Conservation (phyloP, 2,888 invertebrate species). For the Zygogramma bicolorata region DNA sequence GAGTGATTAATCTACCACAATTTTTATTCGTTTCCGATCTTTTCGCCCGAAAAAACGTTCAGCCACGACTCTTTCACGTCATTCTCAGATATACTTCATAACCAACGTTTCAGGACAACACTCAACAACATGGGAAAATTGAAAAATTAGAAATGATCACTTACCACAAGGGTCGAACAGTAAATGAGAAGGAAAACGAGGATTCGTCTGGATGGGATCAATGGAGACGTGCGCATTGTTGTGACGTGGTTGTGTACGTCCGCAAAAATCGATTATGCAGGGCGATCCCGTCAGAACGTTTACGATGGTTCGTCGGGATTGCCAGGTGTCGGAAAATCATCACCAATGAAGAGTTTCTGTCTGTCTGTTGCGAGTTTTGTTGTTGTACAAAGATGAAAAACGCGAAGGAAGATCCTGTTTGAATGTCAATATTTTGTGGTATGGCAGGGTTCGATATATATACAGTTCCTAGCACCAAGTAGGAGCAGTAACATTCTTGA, state of each 20-base stretch:
- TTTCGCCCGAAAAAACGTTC: too few relatives aligned
- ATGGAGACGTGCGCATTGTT: slow-evolving; percentile 51
- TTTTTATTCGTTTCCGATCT: not conserved
- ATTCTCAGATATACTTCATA: not conserved
- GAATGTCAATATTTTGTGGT: too few relatives aligned
- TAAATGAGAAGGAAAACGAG: slow-evolving; percentile 42
- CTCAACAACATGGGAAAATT: slow-evolving; percentile 17
- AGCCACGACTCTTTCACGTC: too few relatives aligned
- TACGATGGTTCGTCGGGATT: not conserved
- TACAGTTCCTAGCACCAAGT: too few relatives aligned
- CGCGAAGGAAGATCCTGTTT: too few relatives aligned
- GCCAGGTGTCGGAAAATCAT: not conserved
- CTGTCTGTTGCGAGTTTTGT: too few relatives aligned
- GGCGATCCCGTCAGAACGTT: not conserved
- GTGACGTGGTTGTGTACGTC: slow-evolving; percentile 28
- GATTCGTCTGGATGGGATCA: slow-evolving; percentile 47
- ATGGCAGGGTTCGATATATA: too few relatives aligned
- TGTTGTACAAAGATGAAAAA: too few relatives aligned
- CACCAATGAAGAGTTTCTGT: too few relatives aligned
- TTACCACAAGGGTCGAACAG: slow-evolving; percentile 51
- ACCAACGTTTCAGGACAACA: not conserved
- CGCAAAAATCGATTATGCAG: slow-evolving; percentile 30
- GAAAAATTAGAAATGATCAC: slow-evolving; percentile 24
- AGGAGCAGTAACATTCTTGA: too few relatives aligned
- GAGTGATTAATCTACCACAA: too few relatives aligned